Evolutionary conservation across 2,888 invertebrate genomes (phyloP), one percentile per base, ranked within the genome.

Genomic region (Zhengitettix transpicula): DNA sequence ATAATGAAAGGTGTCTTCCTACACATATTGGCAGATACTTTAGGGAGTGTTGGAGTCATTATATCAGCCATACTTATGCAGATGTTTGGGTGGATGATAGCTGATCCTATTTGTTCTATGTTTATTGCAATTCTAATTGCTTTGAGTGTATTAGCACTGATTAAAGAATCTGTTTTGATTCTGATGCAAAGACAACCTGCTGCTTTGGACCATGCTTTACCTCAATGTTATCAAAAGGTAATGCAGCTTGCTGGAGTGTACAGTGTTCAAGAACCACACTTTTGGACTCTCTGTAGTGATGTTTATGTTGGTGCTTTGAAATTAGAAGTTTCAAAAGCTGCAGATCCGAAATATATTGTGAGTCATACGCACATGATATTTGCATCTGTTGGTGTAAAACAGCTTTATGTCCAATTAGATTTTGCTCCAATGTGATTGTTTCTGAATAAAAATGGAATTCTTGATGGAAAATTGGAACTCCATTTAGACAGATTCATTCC

Each of bases 61-160:
- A 83, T 98, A 67, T 96, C 96, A 1, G 92, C 96, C 0, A 80
- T 91, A 55, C 75, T 98, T 10, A 97, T 98, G 89, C 86, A 89
- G 70, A 82, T 83, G 75, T 98, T 97, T 74, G 96, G 96, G 54
- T 97, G 96, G 96, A 94, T 96, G 92, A 87, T 95, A 68, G 97
- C 97, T 9, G 97, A 98, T 75, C 97, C 97, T 0, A 91, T 98
- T 66, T 97, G 97, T 72, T 97, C 97, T 3, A 92, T 98, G 83
- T 93, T 95, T 67, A 98, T 98, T 67, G 89, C 97, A 11, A 70
- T 89, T 40, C 78, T 97, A 40, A 95, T 98, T 69, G 89, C 86
- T 28, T 76, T 89, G 44, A 96, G 95, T 80, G 95, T 89, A 28
- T 69, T 90, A 61, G 83, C 89, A 51, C 74, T 92, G 65, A 84